Percentiles rank a stretch among this genome's conserved stretches.
Evolutionary conservation across 2,888 invertebrate species (phyloP).

Genomic region (Metalampra italica): DNA sequence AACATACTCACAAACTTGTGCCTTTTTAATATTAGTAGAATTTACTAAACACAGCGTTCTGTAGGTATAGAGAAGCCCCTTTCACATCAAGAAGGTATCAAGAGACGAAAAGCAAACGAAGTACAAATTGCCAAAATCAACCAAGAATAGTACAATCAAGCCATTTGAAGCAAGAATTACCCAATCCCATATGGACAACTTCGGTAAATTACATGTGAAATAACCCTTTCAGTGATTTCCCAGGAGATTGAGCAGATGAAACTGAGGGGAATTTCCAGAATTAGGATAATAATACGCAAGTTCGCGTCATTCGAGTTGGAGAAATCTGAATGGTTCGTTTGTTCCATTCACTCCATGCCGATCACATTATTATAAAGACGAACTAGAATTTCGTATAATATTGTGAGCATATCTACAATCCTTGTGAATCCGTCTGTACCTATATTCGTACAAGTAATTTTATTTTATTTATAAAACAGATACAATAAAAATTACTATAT

Average conservation of each 20-base stretch:
- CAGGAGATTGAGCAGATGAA: constrained; percentile 22
- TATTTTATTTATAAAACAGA: too few relatives aligned
- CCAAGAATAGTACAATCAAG: not conserved
- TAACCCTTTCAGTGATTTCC: constrained; percentile 40
- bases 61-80: not conserved
- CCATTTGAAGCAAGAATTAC: constrained; percentile 3
- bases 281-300: constrained; percentile 18
- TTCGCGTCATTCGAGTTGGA: constrained; percentile 11
- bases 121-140: constrained; percentile 1
- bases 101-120: not conserved
- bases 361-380: not conserved
- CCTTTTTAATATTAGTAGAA: too few relatives aligned
- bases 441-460: too few relatives aligned
- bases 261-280: constrained; percentile 25
- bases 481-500: too few relatives aligned
- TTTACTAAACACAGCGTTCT: too few relatives aligned
- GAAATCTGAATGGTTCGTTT: not conserved
- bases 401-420: too few relatives aligned
- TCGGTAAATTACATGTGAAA: constrained; percentile 30
- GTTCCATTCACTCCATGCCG: not conserved
- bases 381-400: constrained; percentile 7
- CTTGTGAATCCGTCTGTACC: too few relatives aligned
- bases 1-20: too few relatives aligned
- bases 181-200: constrained; percentile 15
- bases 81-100: not conserved